phyloP scores from a whole-genome alignment of 2,113 vertebrate species.

The Dascyllus trimaculatus region DNA sequence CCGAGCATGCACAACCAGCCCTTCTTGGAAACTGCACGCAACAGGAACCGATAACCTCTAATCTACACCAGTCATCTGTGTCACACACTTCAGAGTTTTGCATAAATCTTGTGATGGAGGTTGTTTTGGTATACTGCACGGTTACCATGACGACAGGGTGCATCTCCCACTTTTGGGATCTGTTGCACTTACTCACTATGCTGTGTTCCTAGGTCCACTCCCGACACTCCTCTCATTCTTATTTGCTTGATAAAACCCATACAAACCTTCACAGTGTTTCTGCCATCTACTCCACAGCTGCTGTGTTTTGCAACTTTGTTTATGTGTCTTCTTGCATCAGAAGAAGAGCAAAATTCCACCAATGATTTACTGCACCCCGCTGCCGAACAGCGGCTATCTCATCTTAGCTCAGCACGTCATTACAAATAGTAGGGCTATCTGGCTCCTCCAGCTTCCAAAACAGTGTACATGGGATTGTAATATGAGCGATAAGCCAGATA shows the following conservation, averaged over 20 bases:
- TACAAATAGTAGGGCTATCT: too few species aligned
- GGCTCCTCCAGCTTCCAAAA: too few species aligned
- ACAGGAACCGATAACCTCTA: neutral
- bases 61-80: neutral
- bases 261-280: too few species aligned
- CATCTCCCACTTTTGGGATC: too few species aligned
- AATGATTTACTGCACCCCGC: neutral
- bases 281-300: too few species aligned
- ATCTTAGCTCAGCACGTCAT: too few species aligned
- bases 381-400: neutral
- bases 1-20: neutral
- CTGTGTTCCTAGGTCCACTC: neutral
- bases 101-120: neutral
- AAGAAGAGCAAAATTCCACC: neutral
- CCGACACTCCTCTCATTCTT: too few species aligned
- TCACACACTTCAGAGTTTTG: neutral
- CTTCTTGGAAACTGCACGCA: neutral
- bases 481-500: too few species aligned
- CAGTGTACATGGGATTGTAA: too few species aligned
- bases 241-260: too few species aligned
- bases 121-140: neutral
- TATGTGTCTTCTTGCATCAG: neutral
- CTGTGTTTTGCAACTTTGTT: too few species aligned
- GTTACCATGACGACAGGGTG: conserved; percentile 4
- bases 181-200: too few species aligned